phyloP scores from a whole-genome alignment of 2,888 invertebrate genomes.

The Tenodera sinensis region DNA sequence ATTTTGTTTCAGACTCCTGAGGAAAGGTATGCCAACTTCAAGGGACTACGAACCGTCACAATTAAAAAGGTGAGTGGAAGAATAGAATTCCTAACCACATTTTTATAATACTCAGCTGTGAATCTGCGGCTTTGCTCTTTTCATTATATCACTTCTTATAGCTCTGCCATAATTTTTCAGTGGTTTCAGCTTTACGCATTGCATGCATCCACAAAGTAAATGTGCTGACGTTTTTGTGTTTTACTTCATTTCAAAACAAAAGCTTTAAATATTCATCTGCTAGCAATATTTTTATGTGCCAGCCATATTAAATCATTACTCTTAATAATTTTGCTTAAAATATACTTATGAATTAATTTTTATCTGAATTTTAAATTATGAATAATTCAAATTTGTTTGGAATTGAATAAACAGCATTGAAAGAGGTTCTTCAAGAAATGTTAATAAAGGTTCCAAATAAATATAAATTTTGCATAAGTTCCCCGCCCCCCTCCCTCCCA shows the following conservation, averaged over 20 bases:
- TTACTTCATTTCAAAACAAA: neutral
- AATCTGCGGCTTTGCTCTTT: neutral
- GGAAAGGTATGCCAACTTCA: constrained; percentile 69
- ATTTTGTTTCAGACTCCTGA: constrained; percentile 57
- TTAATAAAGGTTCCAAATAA: too few species aligned
- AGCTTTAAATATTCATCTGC: neutral
- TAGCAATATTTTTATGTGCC: too few species aligned
- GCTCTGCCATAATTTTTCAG: neutral
- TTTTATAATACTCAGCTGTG: neutral
- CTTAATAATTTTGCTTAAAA: too few species aligned
- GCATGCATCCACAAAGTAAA: neutral
- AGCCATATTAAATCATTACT: too few species aligned
- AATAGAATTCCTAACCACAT: too few species aligned
- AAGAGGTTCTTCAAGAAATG: too few species aligned
- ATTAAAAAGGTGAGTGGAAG: constrained; percentile 72
- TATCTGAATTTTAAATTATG: too few species aligned
- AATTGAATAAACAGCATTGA: too few species aligned
- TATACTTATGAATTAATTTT: too few species aligned
- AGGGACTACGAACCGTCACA: constrained; percentile 73
- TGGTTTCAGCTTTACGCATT: neutral
- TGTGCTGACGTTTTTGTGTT: neutral
- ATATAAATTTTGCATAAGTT: too few species aligned
- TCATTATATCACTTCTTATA: neutral
- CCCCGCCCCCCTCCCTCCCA: too few species aligned
- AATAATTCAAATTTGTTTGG: too few species aligned